Evolutionary conservation across 2,888 invertebrate species (phyloP).

Genomic region (Aplocera efformata): DNA sequence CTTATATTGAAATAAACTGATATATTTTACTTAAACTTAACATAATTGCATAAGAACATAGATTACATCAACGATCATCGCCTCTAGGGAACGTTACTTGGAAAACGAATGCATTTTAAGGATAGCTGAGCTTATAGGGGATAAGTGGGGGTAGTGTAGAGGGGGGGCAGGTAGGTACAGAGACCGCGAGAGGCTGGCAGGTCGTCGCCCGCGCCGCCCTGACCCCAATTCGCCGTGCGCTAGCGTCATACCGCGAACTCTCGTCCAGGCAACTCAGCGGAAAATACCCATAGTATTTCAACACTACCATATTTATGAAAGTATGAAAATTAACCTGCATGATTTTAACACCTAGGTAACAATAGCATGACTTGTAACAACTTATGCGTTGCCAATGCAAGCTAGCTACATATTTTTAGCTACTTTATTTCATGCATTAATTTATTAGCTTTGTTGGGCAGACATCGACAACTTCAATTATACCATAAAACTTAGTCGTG

Average conservation of each 20-base stretch:
- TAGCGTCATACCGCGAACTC: constrained; percentile 78
- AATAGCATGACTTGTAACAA: constrained; percentile 29
- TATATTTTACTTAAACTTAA: too few relatives aligned
- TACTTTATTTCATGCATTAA: too few relatives aligned
- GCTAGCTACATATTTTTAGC: too few relatives aligned
- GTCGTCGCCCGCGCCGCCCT: constrained; percentile 79
- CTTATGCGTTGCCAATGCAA: not conserved
- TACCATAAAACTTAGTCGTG: too few relatives aligned
- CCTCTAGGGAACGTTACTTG: constrained; percentile 1
- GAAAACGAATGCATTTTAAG: constrained; percentile 8
- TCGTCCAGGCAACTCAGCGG: constrained; percentile 73
- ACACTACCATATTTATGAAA: constrained; percentile 30
- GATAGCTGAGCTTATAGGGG: constrained; percentile 16
- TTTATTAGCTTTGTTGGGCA: too few relatives aligned
- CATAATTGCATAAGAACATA: too few relatives aligned
- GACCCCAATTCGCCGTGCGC: constrained; percentile 73
- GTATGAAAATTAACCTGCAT: constrained; percentile 15
- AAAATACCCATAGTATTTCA: constrained; percentile 69
- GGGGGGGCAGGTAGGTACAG: constrained; percentile 33
- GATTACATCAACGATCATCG: too few relatives aligned
- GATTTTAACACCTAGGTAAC: constrained; percentile 6
- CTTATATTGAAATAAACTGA: too few relatives aligned
- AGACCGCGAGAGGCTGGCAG: constrained; percentile 57
- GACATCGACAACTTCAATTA: too few relatives aligned
- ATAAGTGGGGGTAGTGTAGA: constrained; percentile 11